These are phyloP conservation scores for Cacoxenus indagator DNA, from an alignment of 2,888 invertebrate genomes.

Conservation along the genomic window DNA sequence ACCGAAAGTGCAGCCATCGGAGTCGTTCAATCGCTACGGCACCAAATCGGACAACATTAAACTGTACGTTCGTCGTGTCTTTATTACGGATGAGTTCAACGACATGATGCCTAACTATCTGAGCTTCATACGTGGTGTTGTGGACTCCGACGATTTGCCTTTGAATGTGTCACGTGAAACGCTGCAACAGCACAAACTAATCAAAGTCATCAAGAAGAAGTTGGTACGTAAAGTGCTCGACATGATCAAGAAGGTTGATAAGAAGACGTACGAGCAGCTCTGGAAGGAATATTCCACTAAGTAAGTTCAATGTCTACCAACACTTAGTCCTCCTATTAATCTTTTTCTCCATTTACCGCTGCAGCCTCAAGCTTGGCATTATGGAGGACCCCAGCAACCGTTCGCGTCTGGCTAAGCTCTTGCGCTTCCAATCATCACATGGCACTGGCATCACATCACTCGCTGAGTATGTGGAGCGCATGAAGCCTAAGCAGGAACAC, in stretches of 20 bases:
- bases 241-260: constrained; percentile 96
- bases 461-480: constrained; percentile 91
- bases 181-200: constrained; percentile 97
- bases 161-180: constrained; percentile 98
- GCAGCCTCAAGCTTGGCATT: constrained; percentile 91
- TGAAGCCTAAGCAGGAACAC: constrained; percentile 94
- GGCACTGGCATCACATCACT: constrained; percentile 79
- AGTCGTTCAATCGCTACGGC: constrained; percentile 96
- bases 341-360: constrained; percentile 49
- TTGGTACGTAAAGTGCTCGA: constrained; percentile 96
- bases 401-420: constrained; percentile 93
- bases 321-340: constrained; percentile 10
- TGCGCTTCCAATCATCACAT: constrained; percentile 89
- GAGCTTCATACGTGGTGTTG: constrained; percentile 94
- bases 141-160: constrained; percentile 98
- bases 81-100: constrained; percentile 99
- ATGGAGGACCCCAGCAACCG: constrained; percentile 98
- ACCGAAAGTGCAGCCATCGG: constrained; percentile 90
- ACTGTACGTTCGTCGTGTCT: constrained; percentile 96
- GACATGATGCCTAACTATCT: constrained; percentile 99
- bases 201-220: constrained; percentile 99
- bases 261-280: constrained; percentile 91
- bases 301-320: constrained; percentile 72
- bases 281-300: constrained; percentile 99
- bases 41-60: constrained; percentile 95